These are phyloP conservation scores for Lipotes vexillifer DNA, from an alignment of 2,113 vertebrate genomes.

Conservation along the genomic window DNA sequence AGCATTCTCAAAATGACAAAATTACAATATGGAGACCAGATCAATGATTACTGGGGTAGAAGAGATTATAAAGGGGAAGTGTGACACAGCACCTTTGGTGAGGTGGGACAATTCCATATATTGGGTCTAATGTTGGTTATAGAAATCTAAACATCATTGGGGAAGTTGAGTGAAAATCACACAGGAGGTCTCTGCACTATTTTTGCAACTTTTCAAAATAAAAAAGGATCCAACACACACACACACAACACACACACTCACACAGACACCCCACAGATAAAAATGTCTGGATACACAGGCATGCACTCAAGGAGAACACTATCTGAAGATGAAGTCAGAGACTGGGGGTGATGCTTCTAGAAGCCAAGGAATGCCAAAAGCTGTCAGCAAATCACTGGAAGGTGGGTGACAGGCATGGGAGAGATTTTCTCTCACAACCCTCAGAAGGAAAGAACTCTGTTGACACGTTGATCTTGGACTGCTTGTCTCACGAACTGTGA, in stretches of 20 bases:
- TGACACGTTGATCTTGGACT: neutral
- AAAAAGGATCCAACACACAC: neutral
- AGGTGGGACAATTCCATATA: neutral
- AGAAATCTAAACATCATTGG: neutral
- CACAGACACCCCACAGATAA: no score
- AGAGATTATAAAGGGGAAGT: neutral
- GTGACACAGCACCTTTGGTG: no score
- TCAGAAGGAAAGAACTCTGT: neutral
- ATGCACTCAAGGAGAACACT: neutral
- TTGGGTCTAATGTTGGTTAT: neutral
- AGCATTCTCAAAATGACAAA: neutral
- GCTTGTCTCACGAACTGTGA: neutral
- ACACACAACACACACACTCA: neutral
- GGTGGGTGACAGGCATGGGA: neutral
- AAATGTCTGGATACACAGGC: neutral
- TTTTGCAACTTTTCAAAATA: neutral
- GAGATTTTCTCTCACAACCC: no score
- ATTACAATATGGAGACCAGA: neutral
- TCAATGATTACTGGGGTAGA: neutral
- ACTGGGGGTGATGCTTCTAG: neutral
- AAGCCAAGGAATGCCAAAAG: neutral
- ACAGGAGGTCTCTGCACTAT: neutral
- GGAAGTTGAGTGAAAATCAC: neutral
- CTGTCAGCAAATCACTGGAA: neutral
- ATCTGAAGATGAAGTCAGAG: neutral